A percentile compares a stretch with the other conserved stretches of the same genome.
Evolutionary conservation across 2,113 vertebrate species (phyloP).

Genomic region (Limnothrissa miodon): DNA sequence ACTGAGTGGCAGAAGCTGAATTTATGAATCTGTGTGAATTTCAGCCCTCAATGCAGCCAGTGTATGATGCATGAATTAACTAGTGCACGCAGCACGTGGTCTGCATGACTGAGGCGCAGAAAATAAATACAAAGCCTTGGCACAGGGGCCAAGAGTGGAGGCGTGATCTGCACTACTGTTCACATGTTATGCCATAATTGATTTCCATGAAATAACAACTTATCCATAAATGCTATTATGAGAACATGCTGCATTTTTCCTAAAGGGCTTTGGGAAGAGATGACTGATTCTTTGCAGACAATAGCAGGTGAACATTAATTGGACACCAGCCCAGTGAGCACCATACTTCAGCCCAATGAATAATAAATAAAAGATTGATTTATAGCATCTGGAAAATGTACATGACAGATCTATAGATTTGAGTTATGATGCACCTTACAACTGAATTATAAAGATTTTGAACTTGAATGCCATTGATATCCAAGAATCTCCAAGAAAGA

Average conservation of each 20-base stretch:
- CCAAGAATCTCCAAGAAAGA: background rate
- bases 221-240: constrained; percentile 19
- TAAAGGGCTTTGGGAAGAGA: constrained; percentile 16
- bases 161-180: background rate
- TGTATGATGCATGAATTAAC: constrained; percentile 12
- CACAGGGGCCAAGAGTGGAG: background rate
- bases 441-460: background rate
- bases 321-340: constrained; percentile 9
- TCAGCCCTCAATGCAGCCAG: background rate
- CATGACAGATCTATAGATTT: background rate
- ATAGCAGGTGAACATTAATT: constrained; percentile 13
- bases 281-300: constrained; percentile 8
- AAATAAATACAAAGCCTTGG: background rate
- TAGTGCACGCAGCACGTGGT: background rate
- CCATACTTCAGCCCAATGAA: background rate
- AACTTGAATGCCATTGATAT: background rate
- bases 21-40: background rate
- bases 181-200: constrained; percentile 13
- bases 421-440: background rate
- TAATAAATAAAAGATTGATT: constrained; percentile 9
- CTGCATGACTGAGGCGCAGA: background rate
- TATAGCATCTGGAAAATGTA: background rate
- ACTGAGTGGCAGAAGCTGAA: background rate
- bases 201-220: constrained; percentile 7
- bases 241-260: constrained; percentile 3